A percentile compares a stretch with the other conserved stretches of the same genome.
Evolutionary conservation across 1,140 invertebrate species (phyloP).

Genomic region (Parapsyche elsis): DNA sequence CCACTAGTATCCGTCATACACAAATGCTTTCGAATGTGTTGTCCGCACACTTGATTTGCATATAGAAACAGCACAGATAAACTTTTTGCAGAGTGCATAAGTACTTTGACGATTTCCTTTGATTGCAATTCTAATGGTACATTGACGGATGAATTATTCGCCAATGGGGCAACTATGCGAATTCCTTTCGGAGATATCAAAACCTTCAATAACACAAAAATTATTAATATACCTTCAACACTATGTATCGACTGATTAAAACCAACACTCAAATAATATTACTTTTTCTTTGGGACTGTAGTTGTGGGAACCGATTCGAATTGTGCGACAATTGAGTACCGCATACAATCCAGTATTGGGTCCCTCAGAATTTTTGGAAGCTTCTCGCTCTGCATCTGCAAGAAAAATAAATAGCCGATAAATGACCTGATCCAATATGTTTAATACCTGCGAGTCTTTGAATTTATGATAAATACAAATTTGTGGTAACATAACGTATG

Average conservation of each 20-base stretch:
- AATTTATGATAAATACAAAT: too few species aligned
- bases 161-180: constrained; percentile 74
- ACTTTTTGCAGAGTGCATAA: constrained; percentile 78
- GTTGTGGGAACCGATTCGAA: constrained; percentile 83
- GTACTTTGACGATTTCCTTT: constrained; percentile 76
- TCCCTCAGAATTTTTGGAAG: constrained; percentile 57
- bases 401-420: too few species aligned
- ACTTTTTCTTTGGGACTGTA: constrained; percentile 76
- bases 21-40: constrained; percentile 74
- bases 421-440: too few species aligned
- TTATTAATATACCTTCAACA: neutral
- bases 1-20: constrained; percentile 76
- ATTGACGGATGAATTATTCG: constrained; percentile 69
- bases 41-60: constrained; percentile 73
- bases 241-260: constrained; percentile 16
- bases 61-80: constrained; percentile 84
- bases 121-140: constrained; percentile 73
- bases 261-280: constrained; percentile 51
- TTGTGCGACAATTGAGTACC: constrained; percentile 75
- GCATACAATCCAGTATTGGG: constrained; percentile 60
- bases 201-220: constrained; percentile 61
- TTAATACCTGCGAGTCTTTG: too few species aligned
- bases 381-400: constrained; percentile 65
- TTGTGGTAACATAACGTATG: too few species aligned
- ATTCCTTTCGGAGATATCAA: constrained; percentile 74